Evolutionary conservation across 1,140 invertebrate genomes (phyloP).

Genomic region (Dinothrombium tinctorium): DNA sequence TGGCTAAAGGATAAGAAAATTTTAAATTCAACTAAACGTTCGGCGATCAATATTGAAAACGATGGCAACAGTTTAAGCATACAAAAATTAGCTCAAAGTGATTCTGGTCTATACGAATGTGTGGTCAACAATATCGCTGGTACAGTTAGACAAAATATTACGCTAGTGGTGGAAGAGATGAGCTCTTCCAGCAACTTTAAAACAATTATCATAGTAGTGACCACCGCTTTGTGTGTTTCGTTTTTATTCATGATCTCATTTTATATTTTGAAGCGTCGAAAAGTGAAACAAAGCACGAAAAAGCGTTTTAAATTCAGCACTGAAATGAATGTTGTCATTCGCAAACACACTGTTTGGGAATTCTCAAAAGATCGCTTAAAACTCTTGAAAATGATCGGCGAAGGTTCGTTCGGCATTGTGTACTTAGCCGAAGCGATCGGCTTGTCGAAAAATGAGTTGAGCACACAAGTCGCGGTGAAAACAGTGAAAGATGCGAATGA

Average conservation of each 20-base stretch:
- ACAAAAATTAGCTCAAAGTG: conserved; percentile 6
- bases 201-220: conserved; percentile 4
- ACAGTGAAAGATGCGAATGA: conserved; percentile 16
- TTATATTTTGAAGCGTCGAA: conserved; percentile 10
- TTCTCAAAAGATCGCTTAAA: conserved; percentile 15
- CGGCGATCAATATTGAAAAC: conserved; percentile 7
- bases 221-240: conserved; percentile 8
- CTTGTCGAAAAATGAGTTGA: conserved; percentile 4
- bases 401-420: conserved; percentile 76
- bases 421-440: conserved; percentile 46
- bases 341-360: conserved; percentile 29
- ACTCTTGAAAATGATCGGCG: conserved; percentile 31
- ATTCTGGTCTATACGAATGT: conserved; percentile 14
- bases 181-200: background rate
- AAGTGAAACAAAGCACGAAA: conserved; percentile 11
- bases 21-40: conserved; percentile 9
- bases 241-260: conserved; percentile 11
- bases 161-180: conserved; percentile 6
- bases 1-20: conserved; percentile 13
- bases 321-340: conserved; percentile 11
- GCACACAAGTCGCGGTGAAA: conserved; percentile 15
- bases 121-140: conserved; percentile 12
- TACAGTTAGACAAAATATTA: conserved; percentile 1
- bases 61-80: conserved; percentile 10
- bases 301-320: conserved; percentile 14